A percentile compares a stretch with the other conserved stretches of the same genome.
phyloP scores from a whole-genome alignment of 2,113 vertebrate species.

The Struthio camelus region DNA sequence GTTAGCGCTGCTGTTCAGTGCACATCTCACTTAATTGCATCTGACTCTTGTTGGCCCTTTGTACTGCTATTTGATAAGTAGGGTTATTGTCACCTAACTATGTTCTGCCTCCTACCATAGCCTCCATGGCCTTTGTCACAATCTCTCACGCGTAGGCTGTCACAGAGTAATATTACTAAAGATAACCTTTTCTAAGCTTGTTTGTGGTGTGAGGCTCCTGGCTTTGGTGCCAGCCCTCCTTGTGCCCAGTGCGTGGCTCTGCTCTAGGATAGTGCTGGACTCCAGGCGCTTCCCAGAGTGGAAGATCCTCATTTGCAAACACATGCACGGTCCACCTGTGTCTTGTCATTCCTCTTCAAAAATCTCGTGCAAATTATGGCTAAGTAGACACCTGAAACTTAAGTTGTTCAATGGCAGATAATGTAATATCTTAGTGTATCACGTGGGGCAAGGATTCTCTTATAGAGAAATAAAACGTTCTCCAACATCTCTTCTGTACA shows the following conservation, averaged over 20 bases:
- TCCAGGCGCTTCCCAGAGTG: too few relatives aligned
- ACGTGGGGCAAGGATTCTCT: not conserved
- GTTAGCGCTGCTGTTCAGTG: accelerated
- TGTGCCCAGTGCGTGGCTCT: too few relatives aligned
- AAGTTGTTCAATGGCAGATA: accelerated
- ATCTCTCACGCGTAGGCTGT: too few relatives aligned
- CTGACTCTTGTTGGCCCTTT: accelerated
- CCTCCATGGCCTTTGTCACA: accelerated
- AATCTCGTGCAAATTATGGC: accelerated
- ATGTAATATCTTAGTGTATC: accelerated
- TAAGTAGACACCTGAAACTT: not conserved
- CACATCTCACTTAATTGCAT: accelerated
- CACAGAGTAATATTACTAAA: accelerated
- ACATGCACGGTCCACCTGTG: accelerated
- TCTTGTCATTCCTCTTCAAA: accelerated
- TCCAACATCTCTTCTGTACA: not conserved
- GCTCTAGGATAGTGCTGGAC: too few relatives aligned
- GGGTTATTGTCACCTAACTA: accelerated
- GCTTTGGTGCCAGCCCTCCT: too few relatives aligned
- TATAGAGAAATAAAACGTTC: not conserved
- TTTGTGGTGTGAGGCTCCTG: too few relatives aligned
- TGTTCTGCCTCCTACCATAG: not conserved
- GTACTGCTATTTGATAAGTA: accelerated
- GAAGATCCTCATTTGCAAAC: too few relatives aligned
- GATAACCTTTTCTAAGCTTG: accelerated